These are phyloP conservation scores for Rhineura floridana DNA, from an alignment of 2,113 vertebrate species.

Conservation along the genomic window DNA sequence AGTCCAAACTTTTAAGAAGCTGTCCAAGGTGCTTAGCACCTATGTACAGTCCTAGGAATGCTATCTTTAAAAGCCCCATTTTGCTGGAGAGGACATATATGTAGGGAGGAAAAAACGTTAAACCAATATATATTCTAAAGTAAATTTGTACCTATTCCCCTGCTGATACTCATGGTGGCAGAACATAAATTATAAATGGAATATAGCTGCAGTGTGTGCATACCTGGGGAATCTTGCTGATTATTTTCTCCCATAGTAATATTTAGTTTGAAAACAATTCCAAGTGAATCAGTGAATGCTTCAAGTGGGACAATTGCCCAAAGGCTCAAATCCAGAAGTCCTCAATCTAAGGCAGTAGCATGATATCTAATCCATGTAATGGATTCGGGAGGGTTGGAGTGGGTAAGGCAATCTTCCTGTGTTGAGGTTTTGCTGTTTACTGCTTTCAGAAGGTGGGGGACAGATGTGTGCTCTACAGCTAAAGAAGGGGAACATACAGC, in stretches of 20 bases:
- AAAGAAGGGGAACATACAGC: neutral
- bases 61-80: neutral
- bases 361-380: neutral
- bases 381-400: neutral
- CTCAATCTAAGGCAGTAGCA: neutral
- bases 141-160: neutral
- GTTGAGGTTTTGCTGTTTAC: neutral
- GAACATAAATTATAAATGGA: constrained; percentile 2
- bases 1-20: too few relatives aligned
- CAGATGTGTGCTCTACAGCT: neutral
- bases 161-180: neutral
- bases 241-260: neutral
- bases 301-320: neutral
- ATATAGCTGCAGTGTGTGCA: neutral
- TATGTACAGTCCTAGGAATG: neutral
- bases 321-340: neutral
- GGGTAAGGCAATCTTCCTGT: neutral
- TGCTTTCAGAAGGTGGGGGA: neutral
- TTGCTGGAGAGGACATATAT: neutral
- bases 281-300: neutral
- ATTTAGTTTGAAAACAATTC: constrained; percentile 16
- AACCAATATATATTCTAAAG: neutral
- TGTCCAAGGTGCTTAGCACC: too few relatives aligned
- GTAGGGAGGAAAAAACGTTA: neutral
- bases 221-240: constrained; percentile 3